Percentiles rank a stretch among this genome's conserved stretches.
Evolutionary conservation across 2,113 vertebrate genomes (phyloP).

Genomic region (Chiloscyllium plagiosum): DNA sequence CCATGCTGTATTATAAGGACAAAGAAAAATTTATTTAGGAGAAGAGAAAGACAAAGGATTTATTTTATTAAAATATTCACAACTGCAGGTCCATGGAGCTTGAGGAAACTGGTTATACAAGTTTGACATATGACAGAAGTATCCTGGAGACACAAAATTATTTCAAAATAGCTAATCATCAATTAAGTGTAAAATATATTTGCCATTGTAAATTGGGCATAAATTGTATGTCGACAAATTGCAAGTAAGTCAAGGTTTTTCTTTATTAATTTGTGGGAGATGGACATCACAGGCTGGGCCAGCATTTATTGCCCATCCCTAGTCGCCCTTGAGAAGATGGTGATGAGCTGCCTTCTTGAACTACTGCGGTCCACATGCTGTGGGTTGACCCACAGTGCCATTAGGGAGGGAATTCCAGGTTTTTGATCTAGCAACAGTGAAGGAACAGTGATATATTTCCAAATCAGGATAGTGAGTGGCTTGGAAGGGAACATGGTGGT

Average conservation of each 20-base stretch:
- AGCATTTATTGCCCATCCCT: too few species aligned
- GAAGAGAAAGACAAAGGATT: not conserved
- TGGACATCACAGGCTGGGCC: too few species aligned
- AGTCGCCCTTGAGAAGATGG: too few species aligned
- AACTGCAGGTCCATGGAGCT: not conserved
- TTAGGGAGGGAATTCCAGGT: too few species aligned
- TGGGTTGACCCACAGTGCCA: too few species aligned
- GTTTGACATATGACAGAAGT: not conserved
- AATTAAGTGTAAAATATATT: constrained; percentile 7
- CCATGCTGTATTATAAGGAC: not conserved
- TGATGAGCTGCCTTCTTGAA: too few species aligned
- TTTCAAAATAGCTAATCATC: not conserved
- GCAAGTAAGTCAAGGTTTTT: not conserved
- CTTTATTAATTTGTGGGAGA: too few species aligned
- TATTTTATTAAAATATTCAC: not conserved
- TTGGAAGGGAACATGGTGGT: too few species aligned
- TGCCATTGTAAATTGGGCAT: not conserved
- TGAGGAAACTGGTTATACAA: not conserved
- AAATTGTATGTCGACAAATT: not conserved
- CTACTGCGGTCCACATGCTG: too few species aligned
- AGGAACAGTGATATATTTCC: too few species aligned
- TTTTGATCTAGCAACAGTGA: too few species aligned
- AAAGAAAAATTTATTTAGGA: not conserved
- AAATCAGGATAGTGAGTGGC: too few species aligned
- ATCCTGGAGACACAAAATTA: not conserved